These are phyloP conservation scores for Gastrophryne carolinensis DNA, from an alignment of 2,797 vertebrate species.

Conservation along the genomic window DNA sequence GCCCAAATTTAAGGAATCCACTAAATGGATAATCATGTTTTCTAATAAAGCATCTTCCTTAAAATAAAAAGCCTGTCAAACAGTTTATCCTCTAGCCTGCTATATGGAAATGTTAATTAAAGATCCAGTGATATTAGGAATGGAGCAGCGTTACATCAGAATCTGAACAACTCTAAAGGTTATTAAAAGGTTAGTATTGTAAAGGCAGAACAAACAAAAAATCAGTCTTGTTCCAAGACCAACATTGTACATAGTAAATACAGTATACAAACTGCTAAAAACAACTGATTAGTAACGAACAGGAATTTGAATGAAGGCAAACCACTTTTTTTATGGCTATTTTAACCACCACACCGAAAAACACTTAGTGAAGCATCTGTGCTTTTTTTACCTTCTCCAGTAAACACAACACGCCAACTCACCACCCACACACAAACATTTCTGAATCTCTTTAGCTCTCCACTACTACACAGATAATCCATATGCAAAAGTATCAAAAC, in stretches of 20 bases:
- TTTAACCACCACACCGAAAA: constrained; percentile 14
- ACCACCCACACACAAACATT: constrained; percentile 31
- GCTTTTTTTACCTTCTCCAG: constrained; percentile 36
- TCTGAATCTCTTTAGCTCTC: constrained; percentile 49
- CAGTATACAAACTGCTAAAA: background rate
- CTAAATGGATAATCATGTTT: no score
- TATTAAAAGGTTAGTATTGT: no score
- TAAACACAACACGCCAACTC: constrained; percentile 27
- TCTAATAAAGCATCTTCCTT: no score
- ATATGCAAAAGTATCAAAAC: no score
- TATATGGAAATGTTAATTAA: no score
- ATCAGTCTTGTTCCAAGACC: background rate
- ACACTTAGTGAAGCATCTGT: constrained; percentile 35
- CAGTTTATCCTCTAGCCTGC: no score
- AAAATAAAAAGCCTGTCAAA: no score
- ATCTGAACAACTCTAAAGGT: no score
- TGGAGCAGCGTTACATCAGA: no score
- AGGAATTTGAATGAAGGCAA: constrained; percentile 11
- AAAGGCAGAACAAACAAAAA: background rate
- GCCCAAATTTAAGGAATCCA: no score
- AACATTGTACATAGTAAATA: constrained; percentile 11
- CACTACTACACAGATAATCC: background rate
- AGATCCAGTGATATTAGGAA: no score
- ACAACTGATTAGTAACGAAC: constrained; percentile 8
- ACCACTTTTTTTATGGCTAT: constrained; percentile 20